phyloP scores from a whole-genome alignment of 2,113 vertebrate species.

The Himantopus leucocephalus region DNA sequence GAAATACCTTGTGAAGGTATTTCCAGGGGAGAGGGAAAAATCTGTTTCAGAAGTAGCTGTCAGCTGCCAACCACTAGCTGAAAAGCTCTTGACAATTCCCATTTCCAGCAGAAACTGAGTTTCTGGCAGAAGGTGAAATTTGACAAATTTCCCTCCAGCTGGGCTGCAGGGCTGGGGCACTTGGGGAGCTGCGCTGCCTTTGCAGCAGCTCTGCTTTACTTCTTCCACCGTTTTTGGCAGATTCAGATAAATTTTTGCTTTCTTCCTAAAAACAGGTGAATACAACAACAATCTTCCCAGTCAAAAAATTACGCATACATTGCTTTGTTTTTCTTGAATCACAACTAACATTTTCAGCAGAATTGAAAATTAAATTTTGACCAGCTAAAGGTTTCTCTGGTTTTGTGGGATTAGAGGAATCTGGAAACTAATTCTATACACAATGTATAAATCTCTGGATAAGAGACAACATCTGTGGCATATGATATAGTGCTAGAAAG shows the following conservation, averaged over 20 bases:
- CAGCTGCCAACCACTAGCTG: background rate
- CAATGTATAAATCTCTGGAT: background rate
- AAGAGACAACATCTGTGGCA: background rate
- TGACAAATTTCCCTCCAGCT: background rate
- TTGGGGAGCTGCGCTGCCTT: background rate
- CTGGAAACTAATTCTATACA: background rate
- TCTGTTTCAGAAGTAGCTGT: background rate
- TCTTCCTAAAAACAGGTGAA: background rate
- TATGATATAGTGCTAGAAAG: background rate
- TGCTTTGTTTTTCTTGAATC: background rate
- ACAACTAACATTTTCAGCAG: background rate
- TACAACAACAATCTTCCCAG: background rate
- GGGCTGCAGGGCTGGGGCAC: background rate
- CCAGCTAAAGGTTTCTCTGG: background rate
- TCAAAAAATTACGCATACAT: background rate
- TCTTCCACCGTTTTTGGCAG: background rate
- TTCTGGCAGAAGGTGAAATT: background rate
- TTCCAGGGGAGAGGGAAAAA: background rate
- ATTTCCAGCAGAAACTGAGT: background rate
- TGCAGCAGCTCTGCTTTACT: background rate
- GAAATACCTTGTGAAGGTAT: background rate
- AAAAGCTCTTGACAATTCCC: background rate
- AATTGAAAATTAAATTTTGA: background rate
- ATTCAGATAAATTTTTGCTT: background rate
- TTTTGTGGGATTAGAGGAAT: background rate